Conservation (phyloP, 2,888 invertebrate species). For the Chrysodeixis includens region DNA sequence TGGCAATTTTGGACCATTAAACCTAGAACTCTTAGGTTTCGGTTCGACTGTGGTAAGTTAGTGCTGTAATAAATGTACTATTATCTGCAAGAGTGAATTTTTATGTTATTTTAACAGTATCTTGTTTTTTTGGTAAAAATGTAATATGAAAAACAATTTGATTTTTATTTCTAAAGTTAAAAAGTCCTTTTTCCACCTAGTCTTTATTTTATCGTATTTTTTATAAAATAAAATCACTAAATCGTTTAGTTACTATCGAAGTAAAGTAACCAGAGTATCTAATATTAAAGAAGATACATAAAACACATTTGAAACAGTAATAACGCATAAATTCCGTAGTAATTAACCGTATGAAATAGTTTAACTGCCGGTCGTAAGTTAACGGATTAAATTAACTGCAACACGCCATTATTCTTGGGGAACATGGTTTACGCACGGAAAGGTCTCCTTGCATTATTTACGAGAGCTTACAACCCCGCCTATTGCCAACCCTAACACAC, state of each 20-base stretch:
- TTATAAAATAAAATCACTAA: too few relatives aligned
- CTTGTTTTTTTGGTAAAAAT: too few relatives aligned
- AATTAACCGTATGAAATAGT: constrained; percentile 9
- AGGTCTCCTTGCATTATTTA: constrained; percentile 52
- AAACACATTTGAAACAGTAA: not conserved
- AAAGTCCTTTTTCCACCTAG: too few relatives aligned
- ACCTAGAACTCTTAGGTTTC: not conserved
- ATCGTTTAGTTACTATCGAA: too few relatives aligned
- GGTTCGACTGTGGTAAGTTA: not conserved
- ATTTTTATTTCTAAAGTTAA: too few relatives aligned
- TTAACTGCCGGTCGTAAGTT: constrained; percentile 16
- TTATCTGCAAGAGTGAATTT: too few relatives aligned
- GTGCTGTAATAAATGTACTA: not conserved
- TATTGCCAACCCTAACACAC: constrained; percentile 33
- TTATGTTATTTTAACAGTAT: too few relatives aligned
- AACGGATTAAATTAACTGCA: constrained; percentile 37
- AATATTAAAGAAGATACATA: not conserved
- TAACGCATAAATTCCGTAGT: not conserved
- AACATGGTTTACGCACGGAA: constrained; percentile 26
- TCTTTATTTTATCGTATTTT: too few relatives aligned
- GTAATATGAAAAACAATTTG: too few relatives aligned
- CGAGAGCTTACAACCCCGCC: constrained; percentile 38
- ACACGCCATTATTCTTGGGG: constrained; percentile 38
- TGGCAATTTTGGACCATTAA: not conserved
- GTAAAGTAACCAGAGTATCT: not conserved